These are phyloP conservation scores for Masnerella sp. DNA, from an alignment of 2,888 invertebrate species.

Conservation along the genomic window DNA sequence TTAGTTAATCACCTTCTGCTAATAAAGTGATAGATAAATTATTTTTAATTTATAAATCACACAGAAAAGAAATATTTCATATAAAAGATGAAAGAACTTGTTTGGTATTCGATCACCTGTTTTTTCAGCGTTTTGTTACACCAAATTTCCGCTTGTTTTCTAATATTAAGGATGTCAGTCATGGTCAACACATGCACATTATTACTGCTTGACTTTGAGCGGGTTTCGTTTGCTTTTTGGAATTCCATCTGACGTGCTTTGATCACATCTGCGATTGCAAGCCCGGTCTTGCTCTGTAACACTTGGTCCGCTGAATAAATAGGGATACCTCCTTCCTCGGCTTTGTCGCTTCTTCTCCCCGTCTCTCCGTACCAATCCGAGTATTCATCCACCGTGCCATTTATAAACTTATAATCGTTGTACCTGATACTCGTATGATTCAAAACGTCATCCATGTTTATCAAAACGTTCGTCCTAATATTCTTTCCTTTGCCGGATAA, in stretches of 20 bases:
- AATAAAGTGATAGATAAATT: neutral
- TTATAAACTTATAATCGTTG: slow-evolving; percentile 46
- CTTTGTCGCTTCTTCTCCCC: slow-evolving; percentile 20
- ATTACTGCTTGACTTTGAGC: slow-evolving; percentile 18
- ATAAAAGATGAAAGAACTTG: neutral
- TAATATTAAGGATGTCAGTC: slow-evolving; percentile 36
- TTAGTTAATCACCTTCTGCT: neutral
- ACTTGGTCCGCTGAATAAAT: slow-evolving; percentile 48
- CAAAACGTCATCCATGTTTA: slow-evolving; percentile 41
- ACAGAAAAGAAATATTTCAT: neutral
- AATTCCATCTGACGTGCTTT: slow-evolving; percentile 21
- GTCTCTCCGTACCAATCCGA: slow-evolving; percentile 45
- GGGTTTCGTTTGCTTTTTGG: slow-evolving; percentile 9
- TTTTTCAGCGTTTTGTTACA: slow-evolving; percentile 11
- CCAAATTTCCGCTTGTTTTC: slow-evolving; percentile 28
- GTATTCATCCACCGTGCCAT: slow-evolving; percentile 19
- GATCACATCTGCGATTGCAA: slow-evolving; percentile 35
- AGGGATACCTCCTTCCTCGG: slow-evolving; percentile 11
- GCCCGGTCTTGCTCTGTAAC: slow-evolving; percentile 39
- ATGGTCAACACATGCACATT: slow-evolving; percentile 27
- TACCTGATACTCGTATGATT: slow-evolving; percentile 43
- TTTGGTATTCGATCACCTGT: slow-evolving; percentile 11
- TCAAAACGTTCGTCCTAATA: slow-evolving; percentile 23
- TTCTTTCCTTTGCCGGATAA: slow-evolving; percentile 6
- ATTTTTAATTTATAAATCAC: neutral